These are phyloP conservation scores for Mellilla xanthometata DNA, from an alignment of 2,888 invertebrate species.

Conservation along the genomic window DNA sequence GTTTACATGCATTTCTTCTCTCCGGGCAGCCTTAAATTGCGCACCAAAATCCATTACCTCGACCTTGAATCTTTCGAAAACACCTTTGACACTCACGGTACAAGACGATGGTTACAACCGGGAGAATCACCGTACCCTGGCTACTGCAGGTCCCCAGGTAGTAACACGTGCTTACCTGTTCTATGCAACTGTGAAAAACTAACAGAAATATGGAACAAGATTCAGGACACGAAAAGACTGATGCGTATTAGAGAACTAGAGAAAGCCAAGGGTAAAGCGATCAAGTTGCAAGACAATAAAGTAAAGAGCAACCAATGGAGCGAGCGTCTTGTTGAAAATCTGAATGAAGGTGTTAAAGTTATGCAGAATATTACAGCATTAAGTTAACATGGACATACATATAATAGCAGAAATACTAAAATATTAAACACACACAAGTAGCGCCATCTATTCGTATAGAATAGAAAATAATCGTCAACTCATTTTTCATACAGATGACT, in stretches of 20 bases:
- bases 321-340: too few relatives aligned
- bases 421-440: too few relatives aligned
- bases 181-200: constrained; percentile 63
- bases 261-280: not conserved
- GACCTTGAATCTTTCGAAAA: constrained; percentile 31
- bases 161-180: constrained; percentile 45
- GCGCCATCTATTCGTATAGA: too few relatives aligned
- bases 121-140: constrained; percentile 67
- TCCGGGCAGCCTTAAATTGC: constrained; percentile 53
- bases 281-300: too few relatives aligned
- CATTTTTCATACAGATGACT: too few relatives aligned
- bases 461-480: too few relatives aligned
- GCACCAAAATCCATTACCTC: constrained; percentile 36
- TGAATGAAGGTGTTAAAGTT: too few relatives aligned
- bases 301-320: too few relatives aligned
- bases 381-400: too few relatives aligned
- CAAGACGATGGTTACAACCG: constrained; percentile 55
- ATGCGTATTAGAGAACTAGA: not conserved
- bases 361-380: too few relatives aligned
- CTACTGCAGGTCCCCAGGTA: constrained; percentile 65
- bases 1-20: constrained; percentile 53
- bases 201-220: constrained; percentile 45
- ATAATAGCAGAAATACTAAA: too few relatives aligned
- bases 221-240: constrained; percentile 19
- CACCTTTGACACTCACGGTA: constrained; percentile 19